Conservation (phyloP, 2,888 invertebrate genomes). For the Celastrina argiolus region DNA sequence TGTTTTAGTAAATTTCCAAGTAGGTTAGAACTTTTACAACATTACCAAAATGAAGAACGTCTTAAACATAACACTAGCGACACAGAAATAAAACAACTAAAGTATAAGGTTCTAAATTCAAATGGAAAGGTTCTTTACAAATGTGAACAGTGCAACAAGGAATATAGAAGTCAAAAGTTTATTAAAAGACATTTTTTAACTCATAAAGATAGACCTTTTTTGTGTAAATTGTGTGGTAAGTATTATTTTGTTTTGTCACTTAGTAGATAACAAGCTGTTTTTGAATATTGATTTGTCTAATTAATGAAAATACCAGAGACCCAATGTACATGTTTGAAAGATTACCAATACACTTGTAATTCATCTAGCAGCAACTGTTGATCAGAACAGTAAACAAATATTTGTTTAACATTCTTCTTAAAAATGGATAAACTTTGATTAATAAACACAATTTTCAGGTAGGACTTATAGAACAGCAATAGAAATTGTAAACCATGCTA, state of each 20-base stretch:
- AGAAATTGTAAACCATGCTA: conserved; percentile 57
- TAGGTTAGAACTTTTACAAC: conserved; percentile 17
- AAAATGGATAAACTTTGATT: no score
- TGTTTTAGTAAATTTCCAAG: conserved; percentile 22
- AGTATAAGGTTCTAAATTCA: conserved; percentile 12
- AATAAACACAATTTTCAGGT: conserved; percentile 42
- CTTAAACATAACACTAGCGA: neutral
- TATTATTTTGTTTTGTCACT: conserved; percentile 14
- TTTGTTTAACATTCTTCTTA: no score
- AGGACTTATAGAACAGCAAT: conserved; percentile 56
- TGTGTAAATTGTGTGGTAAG: conserved; percentile 67
- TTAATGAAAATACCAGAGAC: no score
- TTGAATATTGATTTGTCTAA: no score
- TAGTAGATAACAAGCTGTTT: neutral
- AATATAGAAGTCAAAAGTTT: conserved; percentile 40
- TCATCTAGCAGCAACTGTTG: no score
- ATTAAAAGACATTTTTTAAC: conserved; percentile 44
- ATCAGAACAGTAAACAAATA: no score
- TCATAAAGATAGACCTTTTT: conserved; percentile 50
- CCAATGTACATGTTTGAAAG: no score
- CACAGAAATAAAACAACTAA: conserved; percentile 18
- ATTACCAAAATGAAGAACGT: conserved; percentile 15
- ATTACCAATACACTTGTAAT: no score
- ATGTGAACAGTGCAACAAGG: conserved; percentile 49
- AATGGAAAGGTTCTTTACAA: conserved; percentile 40